phyloP scores from a whole-genome alignment of 2,113 vertebrate genomes.

The Philantomba maxwellii region DNA sequence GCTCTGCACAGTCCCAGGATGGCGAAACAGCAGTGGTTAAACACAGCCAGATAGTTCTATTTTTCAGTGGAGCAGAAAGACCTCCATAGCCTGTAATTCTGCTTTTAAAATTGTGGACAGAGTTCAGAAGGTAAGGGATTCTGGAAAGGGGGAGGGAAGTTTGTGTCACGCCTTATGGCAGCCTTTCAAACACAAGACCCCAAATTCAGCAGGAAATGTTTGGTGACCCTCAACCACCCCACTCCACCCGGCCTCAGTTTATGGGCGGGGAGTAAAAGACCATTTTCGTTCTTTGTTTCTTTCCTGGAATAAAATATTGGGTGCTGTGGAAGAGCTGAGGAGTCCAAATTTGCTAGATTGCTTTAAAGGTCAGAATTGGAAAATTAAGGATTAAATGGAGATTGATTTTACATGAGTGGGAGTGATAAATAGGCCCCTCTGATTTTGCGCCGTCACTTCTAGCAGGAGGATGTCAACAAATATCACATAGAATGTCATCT shows the following conservation, averaged over 20 bases:
- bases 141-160: no score
- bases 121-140: background rate
- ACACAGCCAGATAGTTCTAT: background rate
- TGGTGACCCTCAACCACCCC: background rate
- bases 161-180: background rate
- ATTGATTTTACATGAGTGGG: background rate
- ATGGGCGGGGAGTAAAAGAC: background rate
- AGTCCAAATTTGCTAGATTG: background rate
- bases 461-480: background rate
- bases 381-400: background rate
- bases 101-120: background rate
- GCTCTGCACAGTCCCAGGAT: background rate
- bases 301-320: constrained; percentile 26
- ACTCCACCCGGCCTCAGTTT: background rate
- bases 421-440: background rate
- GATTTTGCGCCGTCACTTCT: rapidly evolving
- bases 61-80: background rate
- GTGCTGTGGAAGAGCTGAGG: background rate
- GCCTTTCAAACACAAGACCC: background rate
- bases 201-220: background rate
- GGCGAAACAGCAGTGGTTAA: background rate
- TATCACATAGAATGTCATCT: background rate
- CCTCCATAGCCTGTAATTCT: background rate
- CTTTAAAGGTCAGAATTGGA: constrained; percentile 29
- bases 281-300: constrained; percentile 6